Evolutionary conservation across 2,888 invertebrate genomes (phyloP).

Genomic region (Drosophila atroscutellata): DNA sequence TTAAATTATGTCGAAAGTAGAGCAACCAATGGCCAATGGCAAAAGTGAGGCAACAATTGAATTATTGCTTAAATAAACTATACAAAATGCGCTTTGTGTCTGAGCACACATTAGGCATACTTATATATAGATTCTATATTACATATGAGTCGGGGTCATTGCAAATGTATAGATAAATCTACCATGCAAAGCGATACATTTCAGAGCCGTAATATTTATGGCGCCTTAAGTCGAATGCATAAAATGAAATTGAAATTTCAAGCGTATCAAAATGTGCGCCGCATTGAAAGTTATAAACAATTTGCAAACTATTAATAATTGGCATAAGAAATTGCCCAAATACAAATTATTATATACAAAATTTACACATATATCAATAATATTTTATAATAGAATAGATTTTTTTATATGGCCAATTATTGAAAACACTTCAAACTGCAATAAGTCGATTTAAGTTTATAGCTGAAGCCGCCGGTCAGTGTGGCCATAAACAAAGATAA

Average conservation of each 20-base stretch:
- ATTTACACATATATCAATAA: slow-evolving; percentile 9
- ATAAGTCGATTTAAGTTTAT: neutral
- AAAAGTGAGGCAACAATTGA: slow-evolving; percentile 15
- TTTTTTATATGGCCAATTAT: neutral
- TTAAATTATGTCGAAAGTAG: neutral
- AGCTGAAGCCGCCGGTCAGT: neutral
- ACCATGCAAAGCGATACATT: slow-evolving; percentile 14
- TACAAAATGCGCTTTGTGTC: slow-evolving; percentile 4
- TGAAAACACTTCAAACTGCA: neutral
- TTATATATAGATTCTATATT: slow-evolving; percentile 4
- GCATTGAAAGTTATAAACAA: slow-evolving; percentile 51
- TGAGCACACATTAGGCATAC: neutral
- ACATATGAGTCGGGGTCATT: neutral
- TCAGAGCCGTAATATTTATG: slow-evolving; percentile 30
- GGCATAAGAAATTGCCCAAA: slow-evolving; percentile 40
- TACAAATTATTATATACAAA: slow-evolving; percentile 9
- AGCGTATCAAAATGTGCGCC: slow-evolving; percentile 31
- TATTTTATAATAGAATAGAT: slow-evolving; percentile 2
- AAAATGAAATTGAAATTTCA: slow-evolving; percentile 32
- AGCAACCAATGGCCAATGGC: slow-evolving; percentile 14
- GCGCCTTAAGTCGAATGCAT: slow-evolving; percentile 36
- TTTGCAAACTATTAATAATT: slow-evolving; percentile 46
- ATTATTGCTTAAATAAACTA: slow-evolving; percentile 46
- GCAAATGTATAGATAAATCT: slow-evolving; percentile 6
- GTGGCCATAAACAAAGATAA: slow-evolving; percentile 24